phyloP scores from a whole-genome alignment of 2,888 invertebrate genomes.

The Urechis unicinctus region DNA sequence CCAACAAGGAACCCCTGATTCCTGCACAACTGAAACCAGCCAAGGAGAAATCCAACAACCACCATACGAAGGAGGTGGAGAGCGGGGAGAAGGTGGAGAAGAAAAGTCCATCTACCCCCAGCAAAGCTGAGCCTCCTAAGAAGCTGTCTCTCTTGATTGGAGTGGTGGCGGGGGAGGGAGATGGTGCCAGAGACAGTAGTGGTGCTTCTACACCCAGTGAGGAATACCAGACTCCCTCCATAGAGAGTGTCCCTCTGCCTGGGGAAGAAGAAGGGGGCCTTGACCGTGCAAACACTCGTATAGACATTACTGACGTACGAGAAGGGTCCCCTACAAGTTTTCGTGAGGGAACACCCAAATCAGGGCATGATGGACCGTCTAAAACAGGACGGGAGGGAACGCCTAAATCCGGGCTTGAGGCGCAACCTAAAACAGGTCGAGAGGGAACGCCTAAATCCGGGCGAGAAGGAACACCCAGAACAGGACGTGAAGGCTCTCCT shows the following conservation, averaged over 20 bases:
- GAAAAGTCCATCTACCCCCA: constrained; percentile 6
- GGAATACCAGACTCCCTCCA: constrained; percentile 22
- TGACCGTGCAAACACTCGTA: too few relatives aligned
- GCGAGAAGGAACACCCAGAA: too few relatives aligned
- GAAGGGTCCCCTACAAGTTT: too few relatives aligned
- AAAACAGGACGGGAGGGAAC: too few relatives aligned
- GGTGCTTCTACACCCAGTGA: constrained; percentile 19
- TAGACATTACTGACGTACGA: too few relatives aligned
- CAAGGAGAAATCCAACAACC: constrained; percentile 63
- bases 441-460: not conserved
- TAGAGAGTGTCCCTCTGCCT: constrained; percentile 16
- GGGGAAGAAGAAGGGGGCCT: too few relatives aligned
- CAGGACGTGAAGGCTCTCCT: too few relatives aligned
- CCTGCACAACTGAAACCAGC: constrained; percentile 58
- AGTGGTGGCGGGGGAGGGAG: not conserved
- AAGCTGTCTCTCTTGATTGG: not conserved
- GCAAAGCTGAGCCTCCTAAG: not conserved
- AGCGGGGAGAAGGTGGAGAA: constrained; percentile 52
- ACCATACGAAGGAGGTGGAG: constrained; percentile 66
- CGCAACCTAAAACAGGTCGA: too few relatives aligned
- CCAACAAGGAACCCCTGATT: constrained; percentile 58
- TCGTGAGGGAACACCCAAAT: too few relatives aligned
- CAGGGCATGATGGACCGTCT: not conserved
- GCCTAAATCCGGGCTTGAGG: not conserved
- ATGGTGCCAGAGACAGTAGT: not conserved